Base-by-base conservation (phyloP, 2,113 vertebrate genomes). In the Festucalex cinctus region DNA sequence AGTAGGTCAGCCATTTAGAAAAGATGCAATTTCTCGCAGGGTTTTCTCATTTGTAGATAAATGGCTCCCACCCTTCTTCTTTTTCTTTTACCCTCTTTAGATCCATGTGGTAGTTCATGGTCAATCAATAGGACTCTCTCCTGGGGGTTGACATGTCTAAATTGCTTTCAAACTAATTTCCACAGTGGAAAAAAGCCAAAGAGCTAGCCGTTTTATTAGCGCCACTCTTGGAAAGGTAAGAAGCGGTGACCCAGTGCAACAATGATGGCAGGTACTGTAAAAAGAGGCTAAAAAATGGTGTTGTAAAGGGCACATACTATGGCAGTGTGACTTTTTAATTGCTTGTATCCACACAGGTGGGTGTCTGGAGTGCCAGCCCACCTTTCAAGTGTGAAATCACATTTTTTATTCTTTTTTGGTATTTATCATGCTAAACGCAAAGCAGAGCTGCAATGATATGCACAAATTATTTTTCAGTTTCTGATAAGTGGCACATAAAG, bases 91-190 rank as follows among this genome's bases (percentile, higher is more conserved):
- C 54, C n/a, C 48, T 80, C 79, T 82, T 86, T 78, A 83, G 79
- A 88, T 85, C 78, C 78, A 51, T 41, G 65, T 86, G 85, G 81
- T 85, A 77, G 89, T 86, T 83, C 76, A 78, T 74, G 69, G 79
- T 76, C 84, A 92, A 91, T 92, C 89, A 89, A 91, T 90, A 91
- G 85, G 79, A 77, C 76, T 79, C 75, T 81, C 76, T 88, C 81
- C 83, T 82, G 78, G 79, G 83, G 85, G 81, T 61, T 86, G 86
- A 91, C 85, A 87, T 81, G 81, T 82, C 85, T 77, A 91, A 90
- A 90, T 91, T 89, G 89, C 88, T 89, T 91, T 88, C 79, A 78
- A 88, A 90, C 86, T 89, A 75, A 88, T 90, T 91, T 89, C 86
- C 85, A 81, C 79, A 54, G 69, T 48, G 44, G 20, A 24, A 19